Percentiles rank a stretch among this genome's conserved stretches.
Conservation (phyloP, 2,113 vertebrate species). For the Oplegnathus fasciatus region DNA sequence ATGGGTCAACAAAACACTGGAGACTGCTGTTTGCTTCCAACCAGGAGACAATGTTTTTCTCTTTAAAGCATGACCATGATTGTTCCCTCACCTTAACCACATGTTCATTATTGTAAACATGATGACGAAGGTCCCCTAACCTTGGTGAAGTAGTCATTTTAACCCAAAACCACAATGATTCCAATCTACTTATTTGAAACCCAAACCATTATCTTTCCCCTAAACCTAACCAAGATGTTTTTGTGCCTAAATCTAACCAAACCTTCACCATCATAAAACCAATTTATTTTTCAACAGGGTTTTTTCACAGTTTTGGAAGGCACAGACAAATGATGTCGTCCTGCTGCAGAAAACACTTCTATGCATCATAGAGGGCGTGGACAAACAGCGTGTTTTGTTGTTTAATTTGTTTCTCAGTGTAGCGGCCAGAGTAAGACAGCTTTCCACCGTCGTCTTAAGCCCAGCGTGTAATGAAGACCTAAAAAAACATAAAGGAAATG, state of each 20-base stretch:
- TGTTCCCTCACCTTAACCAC: too few relatives aligned
- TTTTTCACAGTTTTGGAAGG: too few relatives aligned
- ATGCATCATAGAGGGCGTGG: too few relatives aligned
- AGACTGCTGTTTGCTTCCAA: not conserved
- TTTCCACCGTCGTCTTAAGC: not conserved
- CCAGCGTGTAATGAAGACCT: not conserved
- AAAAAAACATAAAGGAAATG: not conserved
- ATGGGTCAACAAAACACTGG: too few relatives aligned
- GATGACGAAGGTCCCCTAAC: too few relatives aligned
- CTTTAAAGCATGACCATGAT: too few relatives aligned
- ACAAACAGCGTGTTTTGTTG: too few relatives aligned
- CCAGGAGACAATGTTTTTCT: not conserved
- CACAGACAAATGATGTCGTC: too few relatives aligned
- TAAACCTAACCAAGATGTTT: not conserved
- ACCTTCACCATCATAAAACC: not conserved
- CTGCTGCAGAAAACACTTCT: too few relatives aligned
- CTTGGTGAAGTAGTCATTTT: not conserved
- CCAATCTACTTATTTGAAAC: not conserved
- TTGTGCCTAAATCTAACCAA: not conserved
- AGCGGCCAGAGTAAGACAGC: not conserved
- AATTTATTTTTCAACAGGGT: not conserved
- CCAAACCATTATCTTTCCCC: not conserved
- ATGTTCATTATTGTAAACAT: too few relatives aligned
- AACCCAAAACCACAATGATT: not conserved
- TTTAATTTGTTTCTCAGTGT: not conserved